phyloP scores from a whole-genome alignment of 2,797 vertebrate genomes.

The Syngnathus acus region DNA sequence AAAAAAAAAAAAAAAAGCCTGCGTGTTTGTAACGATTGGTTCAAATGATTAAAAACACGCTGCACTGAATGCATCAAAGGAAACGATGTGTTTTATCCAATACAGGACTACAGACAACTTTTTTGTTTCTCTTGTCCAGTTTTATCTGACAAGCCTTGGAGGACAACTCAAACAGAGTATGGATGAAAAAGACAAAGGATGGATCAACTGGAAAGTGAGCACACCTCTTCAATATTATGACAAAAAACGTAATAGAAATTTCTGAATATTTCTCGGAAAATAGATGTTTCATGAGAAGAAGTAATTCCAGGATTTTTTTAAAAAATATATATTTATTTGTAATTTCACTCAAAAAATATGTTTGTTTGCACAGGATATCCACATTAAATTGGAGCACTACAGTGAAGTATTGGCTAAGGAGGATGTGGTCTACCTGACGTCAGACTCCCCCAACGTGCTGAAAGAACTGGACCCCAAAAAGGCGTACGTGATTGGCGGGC shows the following conservation, averaged over 20 bases:
- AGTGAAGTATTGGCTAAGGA: slow-evolving; percentile 79
- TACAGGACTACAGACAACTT: neutral
- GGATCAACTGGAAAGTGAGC: slow-evolving; percentile 96
- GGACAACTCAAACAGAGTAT: slow-evolving; percentile 90
- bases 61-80: neutral
- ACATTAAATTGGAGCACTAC: slow-evolving; percentile 81
- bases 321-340: neutral
- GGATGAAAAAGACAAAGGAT: slow-evolving; percentile 95
- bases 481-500: slow-evolving; percentile 93
- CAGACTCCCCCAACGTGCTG: slow-evolving; percentile 89
- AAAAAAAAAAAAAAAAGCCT: neutral
- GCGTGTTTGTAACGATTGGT: neutral
- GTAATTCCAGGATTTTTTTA: no score
- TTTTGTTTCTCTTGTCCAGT: slow-evolving; percentile 58
- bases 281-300: no score
- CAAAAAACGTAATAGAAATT: no score
- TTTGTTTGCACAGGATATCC: slow-evolving; percentile 75
- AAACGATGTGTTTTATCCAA: neutral
- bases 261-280: no score
- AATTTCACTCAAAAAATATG: no score
- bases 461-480: slow-evolving; percentile 83
- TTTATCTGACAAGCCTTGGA: slow-evolving; percentile 88
- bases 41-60: neutral
- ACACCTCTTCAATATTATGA: neutral
- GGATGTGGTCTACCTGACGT: slow-evolving; percentile 90